Percentiles rank a stretch among this genome's conserved stretches.
Evolutionary conservation across 2,888 invertebrate species (phyloP).

Genomic region (Agonopterix heracliana): DNA sequence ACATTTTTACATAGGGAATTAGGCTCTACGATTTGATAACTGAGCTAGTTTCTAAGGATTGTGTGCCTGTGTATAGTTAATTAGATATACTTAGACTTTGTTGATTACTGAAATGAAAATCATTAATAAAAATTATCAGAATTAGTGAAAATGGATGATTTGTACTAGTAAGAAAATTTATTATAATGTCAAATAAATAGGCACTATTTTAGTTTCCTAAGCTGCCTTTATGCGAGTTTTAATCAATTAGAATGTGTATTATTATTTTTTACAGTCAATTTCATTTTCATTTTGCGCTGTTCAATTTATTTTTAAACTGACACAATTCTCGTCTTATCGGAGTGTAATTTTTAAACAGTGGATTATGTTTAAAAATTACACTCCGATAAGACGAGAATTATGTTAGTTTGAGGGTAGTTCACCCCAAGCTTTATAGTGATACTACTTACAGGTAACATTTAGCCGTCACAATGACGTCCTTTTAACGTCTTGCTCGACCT

Average conservation of each 20-base stretch:
- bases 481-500: no score
- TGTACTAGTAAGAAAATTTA: slow-evolving; percentile 10
- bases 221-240: slow-evolving; percentile 49
- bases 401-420: no score
- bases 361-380: no score
- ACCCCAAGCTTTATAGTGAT: no score
- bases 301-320: no score
- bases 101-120: slow-evolving; percentile 3
- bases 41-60: slow-evolving; percentile 60
- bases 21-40: slow-evolving; percentile 24
- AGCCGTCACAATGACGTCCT: no score
- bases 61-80: slow-evolving; percentile 69
- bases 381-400: no score
- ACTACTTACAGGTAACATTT: no score
- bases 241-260: slow-evolving; percentile 23
- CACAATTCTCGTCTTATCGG: no score
- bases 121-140: slow-evolving; percentile 15
- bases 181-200: slow-evolving; percentile 26
- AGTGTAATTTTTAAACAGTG: no score
- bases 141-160: slow-evolving; percentile 23
- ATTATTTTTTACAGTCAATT: slow-evolving; percentile 6
- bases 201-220: slow-evolving; percentile 51
- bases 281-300: no score
- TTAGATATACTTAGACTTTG: no score
- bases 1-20: slow-evolving; percentile 39